Evolutionary conservation across 2,113 vertebrate genomes (phyloP), one percentile per base, ranked within the genome.

Genomic region (Dicrurus megarhynchus): DNA sequence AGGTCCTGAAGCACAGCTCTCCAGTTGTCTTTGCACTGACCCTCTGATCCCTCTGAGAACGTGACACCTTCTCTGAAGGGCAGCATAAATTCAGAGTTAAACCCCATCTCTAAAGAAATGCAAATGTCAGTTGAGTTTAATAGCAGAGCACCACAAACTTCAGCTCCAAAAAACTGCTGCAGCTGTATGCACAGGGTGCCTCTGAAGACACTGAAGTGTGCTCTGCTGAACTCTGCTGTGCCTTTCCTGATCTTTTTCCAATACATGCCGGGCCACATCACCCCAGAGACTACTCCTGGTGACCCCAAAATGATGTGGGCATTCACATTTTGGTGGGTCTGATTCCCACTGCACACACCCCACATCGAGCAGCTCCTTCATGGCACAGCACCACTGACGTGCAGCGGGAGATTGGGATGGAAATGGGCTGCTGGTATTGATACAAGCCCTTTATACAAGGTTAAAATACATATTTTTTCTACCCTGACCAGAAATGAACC

Each of bases 281-380:
- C 22, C 28, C 59, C 76, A 46, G 56, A 60, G 49, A 21, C 19
- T 6, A 1, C 33, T 32, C 33, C 14, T 42, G 74, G 49, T 75
- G 55, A 52, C 11, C 37, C 39, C 65, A 55, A 41, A 63, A 30
- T 2, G 21, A 33, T 5, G 42, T 7, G 11, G 19, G 9, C 2
- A 1, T 13, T 71, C 44, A 10, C 41, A 3, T 67, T 85, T 65
- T 33, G 24, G 46, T 33, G 22, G 42, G 37, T 50, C 8, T 27
- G 30, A 17, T 32, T 50, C 42, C 50, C 61, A 30, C 41, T 47
- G 30, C 33, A 23, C 53, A 27, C n/a, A 23, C 6, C 32, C 19
- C 35, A 19, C 28, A 11, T 0, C 0, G 2, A 67, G 33, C 32
- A 16, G n/a, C 39, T 53, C 59, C 44, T 41, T 53, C 16, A 1